Evolutionary conservation across 1,140 invertebrate genomes (phyloP).

Genomic region (Trypoxylus dichotomus): DNA sequence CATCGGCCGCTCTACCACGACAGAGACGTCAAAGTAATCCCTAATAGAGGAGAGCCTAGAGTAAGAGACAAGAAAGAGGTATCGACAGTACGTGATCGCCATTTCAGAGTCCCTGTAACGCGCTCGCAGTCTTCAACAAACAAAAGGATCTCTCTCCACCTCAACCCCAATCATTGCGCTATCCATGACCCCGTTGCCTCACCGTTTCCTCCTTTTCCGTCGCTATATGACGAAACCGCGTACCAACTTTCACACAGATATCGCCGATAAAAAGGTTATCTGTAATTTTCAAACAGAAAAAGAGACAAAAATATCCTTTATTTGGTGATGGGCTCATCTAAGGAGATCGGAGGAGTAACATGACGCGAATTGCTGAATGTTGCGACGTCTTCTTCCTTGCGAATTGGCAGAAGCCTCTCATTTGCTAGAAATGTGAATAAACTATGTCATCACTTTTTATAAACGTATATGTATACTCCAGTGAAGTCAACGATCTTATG

Average conservation of each 20-base stretch:
- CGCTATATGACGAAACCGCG: neutral
- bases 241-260: slow-evolving; percentile 1
- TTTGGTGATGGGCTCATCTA: neutral
- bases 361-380: neutral
- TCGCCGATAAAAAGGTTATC: slow-evolving; percentile 21
- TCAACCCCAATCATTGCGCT: slow-evolving; percentile 14
- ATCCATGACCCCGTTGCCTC: neutral
- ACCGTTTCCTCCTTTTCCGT: neutral
- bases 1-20: slow-evolving; percentile 2
- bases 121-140: neutral
- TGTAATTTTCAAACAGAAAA: slow-evolving; percentile 16
- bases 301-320: neutral
- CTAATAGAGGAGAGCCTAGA: slow-evolving; percentile 11
- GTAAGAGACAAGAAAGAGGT: slow-evolving; percentile 16
- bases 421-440: neutral
- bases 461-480: neutral
- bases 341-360: neutral
- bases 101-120: slow-evolving; percentile 18
- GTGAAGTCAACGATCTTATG: neutral
- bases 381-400: neutral
- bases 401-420: neutral
- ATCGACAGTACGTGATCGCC: slow-evolving; percentile 22
- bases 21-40: slow-evolving; percentile 19
- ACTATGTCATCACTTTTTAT: neutral
- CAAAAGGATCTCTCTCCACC: slow-evolving; percentile 13